Evolutionary conservation across 2,888 invertebrate genomes (phyloP), one percentile per base, ranked within the genome.

Genomic region (Hypomecis punctinalis): DNA sequence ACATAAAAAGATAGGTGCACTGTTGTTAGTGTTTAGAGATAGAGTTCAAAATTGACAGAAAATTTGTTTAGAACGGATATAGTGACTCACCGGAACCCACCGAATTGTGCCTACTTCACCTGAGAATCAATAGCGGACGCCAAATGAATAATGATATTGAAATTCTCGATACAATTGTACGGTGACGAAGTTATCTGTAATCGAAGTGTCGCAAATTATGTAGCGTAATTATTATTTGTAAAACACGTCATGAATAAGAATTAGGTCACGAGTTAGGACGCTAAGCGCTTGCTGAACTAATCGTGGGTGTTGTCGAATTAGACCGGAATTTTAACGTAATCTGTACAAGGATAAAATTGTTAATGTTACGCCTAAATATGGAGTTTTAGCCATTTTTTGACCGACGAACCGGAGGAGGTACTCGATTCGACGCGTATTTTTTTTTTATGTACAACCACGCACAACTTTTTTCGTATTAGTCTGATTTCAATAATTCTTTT

Each of bases 61-160:
- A n/a, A 4, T 52, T 66, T 43, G 47, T 64, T 68, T 55, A 48
- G 48, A 74, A 76, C 83, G 86, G 86, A 86, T 82, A 79, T 77
- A 63, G 68, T 89, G 89, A 89, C 76, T 91, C 90, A 91, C 89
- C 89, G 89, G 90, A 89, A 89, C 87, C 81, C 76, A 80, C 81
- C 84, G 46, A 61, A 84, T 83, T 81, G 83, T 84, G 79, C 83
- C 83, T 83, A 82, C 79, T 83, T 84, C 82, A 86, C 86, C 85
- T 84, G 84, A 81, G 78, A 79, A 74, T 72, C 76, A 71, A 77
- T 75, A 72, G 69, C 63, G 74, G 62, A 79, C 84, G 73, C 73
- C 74, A 70, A 71, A 73, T 78, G 88, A 87, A 90, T 90, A 84
- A 78, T 79, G 77, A 87, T 81, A 74, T 72, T 67, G 66, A 61